These are phyloP conservation scores for Agonopterix arenella DNA, from an alignment of 2,888 invertebrate genomes.

Conservation along the genomic window DNA sequence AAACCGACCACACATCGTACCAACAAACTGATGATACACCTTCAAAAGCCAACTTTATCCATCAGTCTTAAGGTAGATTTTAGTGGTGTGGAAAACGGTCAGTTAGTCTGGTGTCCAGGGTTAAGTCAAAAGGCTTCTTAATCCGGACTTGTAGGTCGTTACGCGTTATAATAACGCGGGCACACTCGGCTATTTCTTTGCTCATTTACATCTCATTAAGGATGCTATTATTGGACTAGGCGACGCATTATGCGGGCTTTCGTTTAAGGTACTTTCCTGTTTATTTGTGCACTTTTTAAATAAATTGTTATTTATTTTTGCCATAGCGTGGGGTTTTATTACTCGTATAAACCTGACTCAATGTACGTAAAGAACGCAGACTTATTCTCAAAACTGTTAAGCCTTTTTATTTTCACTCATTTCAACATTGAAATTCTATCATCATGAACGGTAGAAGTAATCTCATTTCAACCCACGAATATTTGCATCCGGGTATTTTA, in stretches of 20 bases:
- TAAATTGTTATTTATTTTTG: too few relatives aligned
- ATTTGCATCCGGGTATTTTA: not conserved
- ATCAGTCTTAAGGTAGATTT: constrained; percentile 27
- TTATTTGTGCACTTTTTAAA: not conserved
- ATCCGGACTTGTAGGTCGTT: constrained; percentile 77
- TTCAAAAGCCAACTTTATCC: constrained; percentile 27
- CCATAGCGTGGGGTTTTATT: too few relatives aligned
- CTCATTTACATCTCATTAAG: constrained; percentile 78
- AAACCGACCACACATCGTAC: constrained; percentile 59
- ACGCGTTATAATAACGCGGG: constrained; percentile 76
- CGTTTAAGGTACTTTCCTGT: constrained; percentile 2
- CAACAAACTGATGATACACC: constrained; percentile 29
- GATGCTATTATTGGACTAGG: constrained; percentile 65
- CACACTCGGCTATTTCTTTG: constrained; percentile 68
- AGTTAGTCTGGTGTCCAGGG: constrained; percentile 57
- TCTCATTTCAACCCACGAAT: too few relatives aligned
- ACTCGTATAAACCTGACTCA: too few relatives aligned
- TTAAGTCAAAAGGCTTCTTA: constrained; percentile 77
- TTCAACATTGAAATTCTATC: too few relatives aligned
- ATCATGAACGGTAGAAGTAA: too few relatives aligned
- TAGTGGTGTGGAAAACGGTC: constrained; percentile 19
- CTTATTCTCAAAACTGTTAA: too few relatives aligned
- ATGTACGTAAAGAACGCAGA: too few relatives aligned
- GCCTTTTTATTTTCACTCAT: too few relatives aligned
- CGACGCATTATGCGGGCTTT: constrained; percentile 39